Percentiles rank a stretch among this genome's conserved stretches.
phyloP scores from a whole-genome alignment of 2,888 invertebrate species.

The Ormyrus rosae region DNA sequence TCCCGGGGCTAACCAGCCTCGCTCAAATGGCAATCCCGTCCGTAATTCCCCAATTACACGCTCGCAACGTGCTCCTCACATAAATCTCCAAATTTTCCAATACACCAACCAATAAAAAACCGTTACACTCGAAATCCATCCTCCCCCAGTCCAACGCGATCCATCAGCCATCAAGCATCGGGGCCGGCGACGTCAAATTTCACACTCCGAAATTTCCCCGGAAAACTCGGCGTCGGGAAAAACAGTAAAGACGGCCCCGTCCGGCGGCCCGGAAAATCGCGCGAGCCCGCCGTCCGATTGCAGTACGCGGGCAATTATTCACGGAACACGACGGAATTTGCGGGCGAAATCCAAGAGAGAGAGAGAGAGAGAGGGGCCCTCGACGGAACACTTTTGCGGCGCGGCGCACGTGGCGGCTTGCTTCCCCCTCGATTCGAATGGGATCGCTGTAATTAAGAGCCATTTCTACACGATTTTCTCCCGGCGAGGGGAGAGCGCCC shows the following conservation, averaged over 20 bases:
- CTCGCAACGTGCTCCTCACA: no score
- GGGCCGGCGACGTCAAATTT: constrained; percentile 19
- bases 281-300: constrained; percentile 49
- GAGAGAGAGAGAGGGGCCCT: constrained; percentile 46
- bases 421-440: constrained; percentile 66
- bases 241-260: constrained; percentile 49
- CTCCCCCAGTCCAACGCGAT: not conserved
- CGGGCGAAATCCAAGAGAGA: constrained; percentile 58
- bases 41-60: no score
- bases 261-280: constrained; percentile 55
- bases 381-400: constrained; percentile 66
- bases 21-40: no score
- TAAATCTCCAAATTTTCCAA: no score
- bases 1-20: no score
- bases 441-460: constrained; percentile 76
- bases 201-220: not conserved
- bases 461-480: constrained; percentile 74
- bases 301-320: constrained; percentile 55
- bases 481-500: constrained; percentile 2
- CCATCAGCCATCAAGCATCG: constrained; percentile 12
- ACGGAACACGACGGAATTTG: constrained; percentile 58
- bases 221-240: not conserved
- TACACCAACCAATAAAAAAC: not conserved
- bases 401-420: constrained; percentile 67
- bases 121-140: not conserved